Base-by-base conservation (phyloP, 2,888 invertebrate genomes). In the Sepioteuthis lessoniana region DNA sequence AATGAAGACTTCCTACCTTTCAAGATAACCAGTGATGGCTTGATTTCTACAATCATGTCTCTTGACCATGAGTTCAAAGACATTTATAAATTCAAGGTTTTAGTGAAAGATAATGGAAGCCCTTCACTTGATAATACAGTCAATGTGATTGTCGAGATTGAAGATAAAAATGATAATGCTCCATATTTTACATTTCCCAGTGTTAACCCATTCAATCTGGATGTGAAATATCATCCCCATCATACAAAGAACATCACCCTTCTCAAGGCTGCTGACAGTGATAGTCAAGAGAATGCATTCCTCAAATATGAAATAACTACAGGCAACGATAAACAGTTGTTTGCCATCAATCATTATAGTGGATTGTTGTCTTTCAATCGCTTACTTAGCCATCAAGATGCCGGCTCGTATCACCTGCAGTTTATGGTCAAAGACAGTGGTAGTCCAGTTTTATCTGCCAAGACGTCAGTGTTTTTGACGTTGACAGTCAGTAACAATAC, bases 21-120 rank as follows among this genome's bases (percentile, higher is more conserved):
- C 76, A 76, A 76, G 76, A 76, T 76, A n/a, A 76, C 76, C 76
- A 76, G 76, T 35, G n/a, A 76, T 76, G 76, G 76, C n/a, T 76
- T 76, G 76, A 76, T 76, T 76, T 76, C 76, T 16, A 76, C 76
- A 76, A 76, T 76, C 76, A 76, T 76, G 76, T 76, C 76, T 76
- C 76, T 76, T 35, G 76, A 76, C 76, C 76, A 76, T 35, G 76
- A 76, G 76, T 76, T 76, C 76, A 76, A 76, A 76, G 76, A 76
- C n/a, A 76, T 76, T 76, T 76, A 76, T 76, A 76, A 76, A 76
- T 76, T 76, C 76, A 76, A 76, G n/a, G 76, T 76, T 76, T 76
- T 76, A 76, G 76, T 76, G 76, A 76, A 76, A 76, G 76, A 76
- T 76, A 76, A 76, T 35, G 76, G 76, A 76, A 76, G n/a, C 76